Evolutionary conservation across 1,140 invertebrate genomes (phyloP).

Genomic region (Saccostrea echinata): DNA sequence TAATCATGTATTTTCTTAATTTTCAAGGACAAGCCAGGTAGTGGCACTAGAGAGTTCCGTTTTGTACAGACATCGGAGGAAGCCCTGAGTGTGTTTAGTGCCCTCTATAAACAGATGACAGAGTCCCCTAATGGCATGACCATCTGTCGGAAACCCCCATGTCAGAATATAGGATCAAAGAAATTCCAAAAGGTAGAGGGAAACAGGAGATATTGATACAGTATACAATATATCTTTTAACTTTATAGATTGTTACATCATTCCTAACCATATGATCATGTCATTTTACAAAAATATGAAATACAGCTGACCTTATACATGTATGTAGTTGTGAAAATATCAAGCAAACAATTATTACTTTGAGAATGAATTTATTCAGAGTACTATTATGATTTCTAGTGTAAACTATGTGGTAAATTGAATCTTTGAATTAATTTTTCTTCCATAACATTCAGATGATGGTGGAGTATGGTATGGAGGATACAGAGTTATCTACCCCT

Average conservation of each 20-base stretch:
- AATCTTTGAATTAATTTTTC: too few species aligned
- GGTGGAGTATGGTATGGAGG: slow-evolving; percentile 54
- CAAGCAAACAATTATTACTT: too few species aligned
- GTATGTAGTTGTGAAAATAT: too few species aligned
- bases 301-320: too few species aligned
- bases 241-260: too few species aligned
- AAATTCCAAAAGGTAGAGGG: slow-evolving; percentile 68
- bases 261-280: too few species aligned
- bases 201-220: background rate
- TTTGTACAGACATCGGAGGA: slow-evolving; percentile 68
- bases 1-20: too few species aligned
- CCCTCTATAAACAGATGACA: slow-evolving; percentile 65
- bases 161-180: slow-evolving; percentile 65
- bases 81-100: slow-evolving; percentile 67
- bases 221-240: too few species aligned
- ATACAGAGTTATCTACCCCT: slow-evolving; percentile 51
- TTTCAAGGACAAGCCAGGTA: slow-evolving; percentile 51
- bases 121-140: slow-evolving; percentile 54
- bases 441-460: slow-evolving; percentile 55
- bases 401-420: too few species aligned
- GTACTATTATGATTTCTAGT: too few species aligned
- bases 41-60: slow-evolving; percentile 59
- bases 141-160: slow-evolving; percentile 45
- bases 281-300: too few species aligned
- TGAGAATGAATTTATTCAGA: too few species aligned